Percentiles rank a stretch among this genome's conserved stretches.
phyloP scores from a whole-genome alignment of 2,797 vertebrate species.

The Coreius guichenoti region DNA sequence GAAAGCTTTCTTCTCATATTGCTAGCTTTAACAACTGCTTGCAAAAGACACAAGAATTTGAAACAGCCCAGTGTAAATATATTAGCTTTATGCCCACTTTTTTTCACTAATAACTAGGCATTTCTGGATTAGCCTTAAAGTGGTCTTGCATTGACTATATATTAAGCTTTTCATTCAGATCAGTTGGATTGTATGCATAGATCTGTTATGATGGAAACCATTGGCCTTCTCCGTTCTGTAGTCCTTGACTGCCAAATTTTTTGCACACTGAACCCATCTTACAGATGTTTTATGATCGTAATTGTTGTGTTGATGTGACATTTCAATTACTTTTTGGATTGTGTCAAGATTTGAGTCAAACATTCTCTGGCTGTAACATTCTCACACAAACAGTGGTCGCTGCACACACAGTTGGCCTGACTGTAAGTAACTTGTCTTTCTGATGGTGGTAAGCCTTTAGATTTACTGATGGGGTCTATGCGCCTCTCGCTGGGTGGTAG shows the following conservation, averaged over 20 bases:
- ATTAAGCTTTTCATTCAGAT: neutral
- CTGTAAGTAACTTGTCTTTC: constrained; percentile 50
- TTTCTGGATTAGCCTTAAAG: neutral
- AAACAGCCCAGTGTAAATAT: neutral
- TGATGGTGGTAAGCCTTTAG: constrained; percentile 72
- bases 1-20: neutral
- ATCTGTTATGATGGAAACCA: constrained; percentile 1
- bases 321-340: constrained; percentile 2
- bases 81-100: neutral
- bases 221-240: neutral
- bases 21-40: neutral
- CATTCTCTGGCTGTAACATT: constrained; percentile 9
- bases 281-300: constrained; percentile 5
- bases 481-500: constrained; percentile 74
- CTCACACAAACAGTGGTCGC: constrained; percentile 53
- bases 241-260: neutral
- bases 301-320: constrained; percentile 1
- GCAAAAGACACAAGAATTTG: neutral
- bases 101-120: neutral
- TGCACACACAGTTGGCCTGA: constrained; percentile 23
- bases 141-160: neutral
- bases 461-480: constrained; percentile 76
- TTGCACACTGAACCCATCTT: neutral
- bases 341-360: neutral
- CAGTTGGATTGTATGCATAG: neutral